Percentiles rank a stretch among this genome's conserved stretches.
These are phyloP conservation scores for Macquaria australasica DNA, from an alignment of 2,113 vertebrate genomes.

Conservation along the genomic window DNA sequence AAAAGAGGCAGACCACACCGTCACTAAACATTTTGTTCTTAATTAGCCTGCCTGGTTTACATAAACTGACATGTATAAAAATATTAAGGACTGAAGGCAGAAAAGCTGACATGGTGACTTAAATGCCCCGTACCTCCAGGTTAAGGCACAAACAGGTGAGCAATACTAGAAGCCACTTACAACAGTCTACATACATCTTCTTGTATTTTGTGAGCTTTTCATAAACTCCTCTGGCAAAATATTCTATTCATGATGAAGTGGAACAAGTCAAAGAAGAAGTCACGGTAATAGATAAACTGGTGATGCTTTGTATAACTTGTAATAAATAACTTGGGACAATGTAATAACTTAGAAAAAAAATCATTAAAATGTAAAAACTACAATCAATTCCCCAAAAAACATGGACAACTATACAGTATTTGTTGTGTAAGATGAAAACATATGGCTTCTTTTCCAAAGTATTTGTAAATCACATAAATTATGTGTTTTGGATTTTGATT, in stretches of 20 bases:
- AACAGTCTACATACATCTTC: neutral
- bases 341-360: neutral
- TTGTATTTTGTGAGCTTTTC: neutral
- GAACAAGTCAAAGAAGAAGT: neutral
- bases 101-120: neutral
- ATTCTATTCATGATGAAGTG: neutral
- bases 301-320: neutral
- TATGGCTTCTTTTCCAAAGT: neutral
- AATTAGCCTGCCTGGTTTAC: slow-evolving; percentile 11
- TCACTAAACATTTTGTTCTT: neutral
- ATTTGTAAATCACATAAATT: neutral
- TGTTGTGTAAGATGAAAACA: neutral
- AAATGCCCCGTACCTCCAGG: neutral
- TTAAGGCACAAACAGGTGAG: slow-evolving; percentile 33
- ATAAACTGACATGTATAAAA: slow-evolving; percentile 26
- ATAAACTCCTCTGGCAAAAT: neutral
- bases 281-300: neutral
- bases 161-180: neutral
- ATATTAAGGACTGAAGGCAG: slow-evolving; percentile 14
- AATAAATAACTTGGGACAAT: neutral
- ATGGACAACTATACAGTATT: neutral
- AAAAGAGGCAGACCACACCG: neutral
- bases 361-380: neutral
- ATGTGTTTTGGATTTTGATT: neutral
- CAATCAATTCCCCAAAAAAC: neutral